Evolutionary conservation across 2,797 vertebrate species (phyloP).

Genomic region (Sciaenops ocellatus): DNA sequence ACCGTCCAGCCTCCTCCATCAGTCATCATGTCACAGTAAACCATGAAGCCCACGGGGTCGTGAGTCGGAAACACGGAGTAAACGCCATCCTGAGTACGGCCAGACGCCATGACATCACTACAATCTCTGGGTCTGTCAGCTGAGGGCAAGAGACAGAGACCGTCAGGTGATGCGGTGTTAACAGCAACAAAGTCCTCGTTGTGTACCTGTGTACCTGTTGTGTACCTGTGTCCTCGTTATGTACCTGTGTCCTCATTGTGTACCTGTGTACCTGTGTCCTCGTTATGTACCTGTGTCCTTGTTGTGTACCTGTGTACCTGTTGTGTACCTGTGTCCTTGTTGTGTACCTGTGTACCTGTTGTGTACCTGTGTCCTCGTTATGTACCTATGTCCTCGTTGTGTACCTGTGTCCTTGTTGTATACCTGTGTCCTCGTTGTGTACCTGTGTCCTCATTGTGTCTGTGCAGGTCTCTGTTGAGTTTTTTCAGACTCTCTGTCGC

Average conservation of each 20-base stretch:
- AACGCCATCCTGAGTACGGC: conserved; percentile 89
- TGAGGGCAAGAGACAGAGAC: conserved; percentile 47
- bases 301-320: not conserved
- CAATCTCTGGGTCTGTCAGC: conserved; percentile 92
- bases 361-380: conserved; percentile 22
- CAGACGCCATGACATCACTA: conserved; percentile 88
- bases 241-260: conserved; percentile 24
- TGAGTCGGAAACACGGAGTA: conserved; percentile 94
- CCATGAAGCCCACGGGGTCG: conserved; percentile 91
- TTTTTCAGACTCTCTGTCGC: conserved; percentile 68
- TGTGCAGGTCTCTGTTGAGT: conserved; percentile 42
- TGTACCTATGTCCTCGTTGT: not conserved
- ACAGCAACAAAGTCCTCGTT: no score
- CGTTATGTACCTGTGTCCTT: not conserved
- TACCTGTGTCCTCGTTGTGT: not conserved
- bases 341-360: conserved; percentile 37
- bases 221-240: conserved; percentile 18
- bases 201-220: conserved; percentile 21
- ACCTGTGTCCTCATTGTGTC: conserved; percentile 21
- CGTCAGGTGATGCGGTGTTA: no score
- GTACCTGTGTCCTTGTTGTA: not conserved
- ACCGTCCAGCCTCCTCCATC: conserved; percentile 97
- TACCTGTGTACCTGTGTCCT: conserved; percentile 20
- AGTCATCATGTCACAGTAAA: conserved; percentile 95
- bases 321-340: not conserved